phyloP scores from a whole-genome alignment of 2,888 invertebrate species.

The Deilephila porcellus region DNA sequence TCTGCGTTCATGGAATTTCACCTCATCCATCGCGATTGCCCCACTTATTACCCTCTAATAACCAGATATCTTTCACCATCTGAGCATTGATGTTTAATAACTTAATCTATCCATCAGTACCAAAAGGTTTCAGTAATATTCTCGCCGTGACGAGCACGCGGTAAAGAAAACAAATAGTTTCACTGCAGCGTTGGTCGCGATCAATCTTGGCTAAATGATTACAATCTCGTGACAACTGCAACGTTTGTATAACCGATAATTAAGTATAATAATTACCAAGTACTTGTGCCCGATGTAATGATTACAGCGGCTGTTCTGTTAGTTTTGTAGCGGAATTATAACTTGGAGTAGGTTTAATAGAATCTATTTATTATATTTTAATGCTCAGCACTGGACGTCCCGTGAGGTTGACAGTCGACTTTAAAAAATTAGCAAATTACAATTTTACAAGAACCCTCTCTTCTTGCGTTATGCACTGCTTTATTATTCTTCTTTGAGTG shows the following conservation, averaged over 20 bases:
- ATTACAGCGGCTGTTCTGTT: constrained; percentile 15
- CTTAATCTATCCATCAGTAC: neutral
- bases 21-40: neutral
- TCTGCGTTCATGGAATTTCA: too few species aligned
- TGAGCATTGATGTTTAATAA: constrained; percentile 1
- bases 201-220: constrained; percentile 27
- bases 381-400: too few species aligned
- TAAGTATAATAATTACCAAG: constrained; percentile 30
- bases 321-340: constrained; percentile 2
- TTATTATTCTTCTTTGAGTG: too few species aligned
- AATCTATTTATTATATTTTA: neutral
- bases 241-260: constrained; percentile 29
- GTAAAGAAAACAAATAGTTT: constrained; percentile 22
- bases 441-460: too few species aligned
- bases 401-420: too few species aligned
- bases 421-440: too few species aligned
- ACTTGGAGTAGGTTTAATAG: neutral
- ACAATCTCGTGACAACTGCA: constrained; percentile 30
- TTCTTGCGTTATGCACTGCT: too few species aligned
- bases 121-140: neutral
- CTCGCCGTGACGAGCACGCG: neutral
- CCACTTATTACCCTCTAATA: neutral
- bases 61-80: neutral
- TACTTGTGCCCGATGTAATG: constrained; percentile 28
- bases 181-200: constrained; percentile 7